A percentile compares a stretch with the other conserved stretches of the same genome.
phyloP scores from a whole-genome alignment of 2,888 invertebrate species.

The Eulithis testata region DNA sequence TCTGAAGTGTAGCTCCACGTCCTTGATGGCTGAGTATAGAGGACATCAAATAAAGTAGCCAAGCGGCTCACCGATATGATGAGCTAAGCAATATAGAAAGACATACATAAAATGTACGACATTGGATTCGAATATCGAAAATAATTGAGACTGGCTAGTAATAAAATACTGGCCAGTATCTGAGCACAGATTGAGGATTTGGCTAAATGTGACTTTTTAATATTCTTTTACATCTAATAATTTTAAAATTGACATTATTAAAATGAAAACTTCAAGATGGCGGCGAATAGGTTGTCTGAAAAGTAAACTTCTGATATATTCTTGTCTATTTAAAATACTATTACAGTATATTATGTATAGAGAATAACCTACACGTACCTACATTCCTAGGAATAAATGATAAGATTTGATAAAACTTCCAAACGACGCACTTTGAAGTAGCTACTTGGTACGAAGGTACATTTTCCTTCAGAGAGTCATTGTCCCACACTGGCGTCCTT shows the following conservation, averaged over 20 bases:
- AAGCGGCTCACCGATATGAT: constrained; percentile 46
- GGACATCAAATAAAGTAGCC: constrained; percentile 59
- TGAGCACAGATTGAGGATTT: too few species aligned
- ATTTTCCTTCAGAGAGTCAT: constrained; percentile 54
- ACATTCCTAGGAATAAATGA: too few species aligned
- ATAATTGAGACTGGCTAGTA: constrained; percentile 19
- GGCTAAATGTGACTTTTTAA: too few species aligned
- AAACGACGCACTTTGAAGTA: constrained; percentile 20
- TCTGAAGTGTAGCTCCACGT: neutral
- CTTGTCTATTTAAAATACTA: too few species aligned
- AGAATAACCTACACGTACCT: too few species aligned
- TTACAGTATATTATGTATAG: too few species aligned
- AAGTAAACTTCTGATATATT: too few species aligned
- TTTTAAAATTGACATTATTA: too few species aligned
- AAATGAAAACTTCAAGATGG: too few species aligned
- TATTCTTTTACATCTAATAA: too few species aligned
- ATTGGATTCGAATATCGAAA: constrained; percentile 15
- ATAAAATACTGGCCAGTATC: neutral
- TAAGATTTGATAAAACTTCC: constrained; percentile 10
- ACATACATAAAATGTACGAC: constrained; percentile 19
- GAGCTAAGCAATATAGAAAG: constrained; percentile 31
- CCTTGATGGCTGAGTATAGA: constrained; percentile 24
- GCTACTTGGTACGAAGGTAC: constrained; percentile 32
- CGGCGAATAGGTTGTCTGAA: too few species aligned
- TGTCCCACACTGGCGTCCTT: constrained; percentile 47